Evolutionary conservation across 2,797 vertebrate species (phyloP), one percentile per base, ranked within the genome.

Genomic region (Melopsittacus undulatus): DNA sequence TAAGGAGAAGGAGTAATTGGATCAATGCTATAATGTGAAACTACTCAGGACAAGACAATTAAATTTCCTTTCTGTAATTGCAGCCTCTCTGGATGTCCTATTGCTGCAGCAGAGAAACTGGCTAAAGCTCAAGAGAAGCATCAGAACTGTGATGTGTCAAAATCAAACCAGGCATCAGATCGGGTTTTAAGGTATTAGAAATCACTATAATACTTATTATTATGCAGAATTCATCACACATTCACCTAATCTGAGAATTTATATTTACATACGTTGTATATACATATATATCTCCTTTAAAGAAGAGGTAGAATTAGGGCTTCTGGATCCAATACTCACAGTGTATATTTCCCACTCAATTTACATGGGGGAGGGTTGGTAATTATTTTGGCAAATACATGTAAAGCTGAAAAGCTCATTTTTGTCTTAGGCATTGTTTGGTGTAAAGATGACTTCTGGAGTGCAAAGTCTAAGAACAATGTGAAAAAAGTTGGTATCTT

Each of bases 91-190:
- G 99, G 99, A 96, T 99, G 99, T 98, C 99, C 99, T 84, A 99
- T 99, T 83, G 99, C 99, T 95, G 99, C 99, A 72, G 99, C 99
- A 21, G 99, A 99, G 98, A 99, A 99, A 97, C 97, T 99, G 98
- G 99, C 99, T 90, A 99, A 99, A 98, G 99, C 98, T 96, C 99
- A 99, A 94, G 99, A 99, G 97, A 99, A 99, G 95, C 99, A 99
- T 97, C 99, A 99, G 98, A 98, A 97, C 97, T 99, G 99, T 72
- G 99, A 99, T 21, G 98, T 98, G 95, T 97, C 98, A 97, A 99
- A 99, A 98, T 98, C 99, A 96, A 99, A 98, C 98, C 99, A 99
- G 98, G 98, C 98, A 78, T 99, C 99, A 23, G 99, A 99, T 97
- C 98, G 99, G 81, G 99, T 99, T 97, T 98, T 99, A 97, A 99